phyloP scores from a whole-genome alignment of 2,888 invertebrate genomes.

The Plagiodera versicolora region DNA sequence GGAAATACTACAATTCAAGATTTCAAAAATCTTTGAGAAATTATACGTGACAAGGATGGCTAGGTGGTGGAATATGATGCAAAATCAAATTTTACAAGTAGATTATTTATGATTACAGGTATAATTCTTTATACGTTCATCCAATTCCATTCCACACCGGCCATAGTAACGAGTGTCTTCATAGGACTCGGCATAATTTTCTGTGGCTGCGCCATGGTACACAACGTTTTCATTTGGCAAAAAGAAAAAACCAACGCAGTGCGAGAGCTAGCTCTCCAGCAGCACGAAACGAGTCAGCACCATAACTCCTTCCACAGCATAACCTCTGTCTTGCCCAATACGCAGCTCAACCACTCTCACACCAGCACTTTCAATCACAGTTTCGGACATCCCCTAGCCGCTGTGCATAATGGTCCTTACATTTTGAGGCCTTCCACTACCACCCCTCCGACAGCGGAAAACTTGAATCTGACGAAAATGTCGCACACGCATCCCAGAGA shows the following conservation, averaged over 20 bases:
- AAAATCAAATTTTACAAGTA: too few species aligned
- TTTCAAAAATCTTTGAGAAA: too few species aligned
- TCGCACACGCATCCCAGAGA: constrained; percentile 53
- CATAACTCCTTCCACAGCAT: constrained; percentile 50
- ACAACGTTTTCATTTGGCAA: constrained; percentile 94
- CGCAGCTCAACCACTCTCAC: constrained; percentile 48
- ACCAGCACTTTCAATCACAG: constrained; percentile 50
- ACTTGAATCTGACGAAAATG: constrained; percentile 46
- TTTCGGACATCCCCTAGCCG: constrained; percentile 46
- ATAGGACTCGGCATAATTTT: constrained; percentile 91
- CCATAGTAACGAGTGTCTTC: constrained; percentile 86
- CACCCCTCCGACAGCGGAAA: constrained; percentile 56
- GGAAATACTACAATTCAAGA: background rate
- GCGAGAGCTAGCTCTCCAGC: constrained; percentile 58
- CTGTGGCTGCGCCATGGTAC: constrained; percentile 91
- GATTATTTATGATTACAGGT: constrained; percentile 63
- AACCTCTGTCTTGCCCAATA: constrained; percentile 35
- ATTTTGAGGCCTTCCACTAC: constrained; percentile 65
- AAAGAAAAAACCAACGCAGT: constrained; percentile 85
- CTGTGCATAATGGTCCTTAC: constrained; percentile 58
- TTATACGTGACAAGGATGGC: too few species aligned
- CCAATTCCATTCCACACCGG: constrained; percentile 89
- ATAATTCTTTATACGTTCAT: constrained; percentile 91
- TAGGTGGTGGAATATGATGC: too few species aligned
- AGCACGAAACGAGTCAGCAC: constrained; percentile 43